Evolutionary conservation across 2,113 vertebrate species (phyloP).

Genomic region (Ciconia boyciana): DNA sequence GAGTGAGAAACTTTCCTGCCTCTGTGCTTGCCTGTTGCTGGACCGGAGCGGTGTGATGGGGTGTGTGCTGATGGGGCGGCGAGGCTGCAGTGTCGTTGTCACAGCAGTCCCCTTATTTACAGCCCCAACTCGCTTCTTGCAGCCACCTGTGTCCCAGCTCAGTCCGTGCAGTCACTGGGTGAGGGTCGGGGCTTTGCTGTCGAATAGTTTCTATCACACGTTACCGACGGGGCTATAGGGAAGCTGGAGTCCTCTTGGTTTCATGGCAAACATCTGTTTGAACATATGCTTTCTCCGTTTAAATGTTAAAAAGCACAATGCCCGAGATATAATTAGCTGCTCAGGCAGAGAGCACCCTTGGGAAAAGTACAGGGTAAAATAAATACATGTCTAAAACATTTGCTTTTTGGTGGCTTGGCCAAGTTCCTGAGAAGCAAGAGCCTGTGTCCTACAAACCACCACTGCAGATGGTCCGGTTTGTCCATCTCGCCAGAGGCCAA

Average conservation of each 20-base stretch:
- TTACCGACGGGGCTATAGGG: neutral
- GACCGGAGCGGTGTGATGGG: neutral
- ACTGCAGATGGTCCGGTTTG: neutral
- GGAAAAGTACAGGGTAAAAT: constrained; percentile 48
- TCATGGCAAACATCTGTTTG: constrained; percentile 39
- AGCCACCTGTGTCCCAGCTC: neutral
- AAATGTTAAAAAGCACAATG: constrained; percentile 43
- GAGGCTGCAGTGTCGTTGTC: neutral
- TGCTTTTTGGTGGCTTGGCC: constrained; percentile 51
- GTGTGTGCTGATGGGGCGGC: rapidly evolving
- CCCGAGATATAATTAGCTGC: neutral
- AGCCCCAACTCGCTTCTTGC: neutral
- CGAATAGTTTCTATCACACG: neutral
- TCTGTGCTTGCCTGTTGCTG: neutral
- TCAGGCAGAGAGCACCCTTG: constrained; percentile 33
- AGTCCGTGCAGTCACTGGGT: neutral
- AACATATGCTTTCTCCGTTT: constrained; percentile 22
- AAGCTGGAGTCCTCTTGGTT: constrained; percentile 11
- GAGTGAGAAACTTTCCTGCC: neutral
- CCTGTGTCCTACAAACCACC: neutral
- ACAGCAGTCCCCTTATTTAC: neutral
- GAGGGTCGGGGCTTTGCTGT: neutral
- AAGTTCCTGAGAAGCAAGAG: constrained; percentile 18
- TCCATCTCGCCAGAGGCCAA: neutral
- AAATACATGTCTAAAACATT: constrained; percentile 31